Conservation (phyloP, 2,888 invertebrate genomes). For the Xanthia icteritia region DNA sequence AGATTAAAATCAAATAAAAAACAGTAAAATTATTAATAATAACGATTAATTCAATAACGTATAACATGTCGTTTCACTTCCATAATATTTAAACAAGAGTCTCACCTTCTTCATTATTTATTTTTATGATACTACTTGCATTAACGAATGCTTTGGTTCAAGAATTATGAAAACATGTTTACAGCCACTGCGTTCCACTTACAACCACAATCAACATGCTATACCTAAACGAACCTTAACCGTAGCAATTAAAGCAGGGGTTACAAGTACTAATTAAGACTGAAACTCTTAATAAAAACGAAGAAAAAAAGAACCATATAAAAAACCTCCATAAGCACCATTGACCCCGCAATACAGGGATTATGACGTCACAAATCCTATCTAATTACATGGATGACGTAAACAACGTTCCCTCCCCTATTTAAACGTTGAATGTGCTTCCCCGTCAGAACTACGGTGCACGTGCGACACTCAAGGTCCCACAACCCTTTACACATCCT, state of each 20-base stretch:
- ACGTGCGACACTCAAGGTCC: conserved; percentile 90
- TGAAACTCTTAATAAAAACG: conserved; percentile 34
- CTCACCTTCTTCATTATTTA: background rate
- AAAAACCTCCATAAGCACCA: conserved; percentile 55
- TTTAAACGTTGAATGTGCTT: conserved; percentile 87
- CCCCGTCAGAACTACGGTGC: conserved; percentile 79
- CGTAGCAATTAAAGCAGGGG: conserved; percentile 35
- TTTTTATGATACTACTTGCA: background rate
- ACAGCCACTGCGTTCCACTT: conserved; percentile 16
- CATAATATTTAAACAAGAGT: background rate
- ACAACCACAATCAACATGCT: conserved; percentile 28
- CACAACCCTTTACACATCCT: conserved; percentile 89
- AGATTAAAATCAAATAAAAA: too few relatives aligned
- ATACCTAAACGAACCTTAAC: conserved; percentile 39
- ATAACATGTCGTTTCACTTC: background rate
- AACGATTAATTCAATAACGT: background rate
- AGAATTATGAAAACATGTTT: conserved; percentile 13
- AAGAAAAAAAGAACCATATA: conserved; percentile 11
- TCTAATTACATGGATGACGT: conserved; percentile 78
- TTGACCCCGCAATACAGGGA: conserved; percentile 65
- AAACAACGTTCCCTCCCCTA: conserved; percentile 80
- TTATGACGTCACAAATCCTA: conserved; percentile 66
- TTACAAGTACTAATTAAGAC: conserved; percentile 49
- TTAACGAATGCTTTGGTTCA: background rate
- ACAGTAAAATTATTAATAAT: too few relatives aligned